Evolutionary conservation across 2,797 vertebrate species (phyloP), one percentile per base, ranked within the genome.

Genomic region (Lemur catta): DNA sequence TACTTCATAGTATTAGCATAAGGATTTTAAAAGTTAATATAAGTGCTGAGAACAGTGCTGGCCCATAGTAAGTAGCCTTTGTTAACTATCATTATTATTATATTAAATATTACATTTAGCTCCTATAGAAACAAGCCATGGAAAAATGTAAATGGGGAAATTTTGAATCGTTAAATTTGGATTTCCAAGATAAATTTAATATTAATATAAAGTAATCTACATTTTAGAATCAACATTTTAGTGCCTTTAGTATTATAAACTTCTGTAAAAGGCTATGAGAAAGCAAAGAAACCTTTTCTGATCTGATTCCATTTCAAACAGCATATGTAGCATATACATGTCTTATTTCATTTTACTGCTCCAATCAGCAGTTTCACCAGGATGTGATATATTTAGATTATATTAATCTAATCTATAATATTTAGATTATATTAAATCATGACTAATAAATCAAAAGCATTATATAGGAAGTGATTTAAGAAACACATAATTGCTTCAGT

Each of bases 401-500:
- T 7, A 78, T 61, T 15, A 79, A 43, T 38, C 38, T 38, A 38
- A 38, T 38, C 38, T 38, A 38, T 38, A 38, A 38, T 35, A 20
- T 84, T 91, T 72, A 91, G 55, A 80, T 61, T 57, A 84, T 7
- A 78, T 61, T 15, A 79, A 43, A 59, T 71, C 18, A 43, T 61
- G 69, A 87, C 10, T 81, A 74, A 11, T 74, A 89, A 12, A 4
- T 84, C n/a, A 88, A 90, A 84, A 74, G 48, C 63, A 82, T 50
- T 52, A 82, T 1, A 84, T 5, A 75, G 35, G 41, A 93, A 94
- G 18, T 75, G 41, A 84, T 79, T 82, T 75, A 57, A 81, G 88
- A 93, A 91, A 80, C 82, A 89, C 11, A 28, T 35, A 89, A 87
- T 78, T 89, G 61, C 79, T 94, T 95, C 46, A 52, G 35, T 90